A percentile compares a stretch with the other conserved stretches of the same genome.
Evolutionary conservation across 2,888 invertebrate species (phyloP).

Genomic region (Andricus quercusramuli): DNA sequence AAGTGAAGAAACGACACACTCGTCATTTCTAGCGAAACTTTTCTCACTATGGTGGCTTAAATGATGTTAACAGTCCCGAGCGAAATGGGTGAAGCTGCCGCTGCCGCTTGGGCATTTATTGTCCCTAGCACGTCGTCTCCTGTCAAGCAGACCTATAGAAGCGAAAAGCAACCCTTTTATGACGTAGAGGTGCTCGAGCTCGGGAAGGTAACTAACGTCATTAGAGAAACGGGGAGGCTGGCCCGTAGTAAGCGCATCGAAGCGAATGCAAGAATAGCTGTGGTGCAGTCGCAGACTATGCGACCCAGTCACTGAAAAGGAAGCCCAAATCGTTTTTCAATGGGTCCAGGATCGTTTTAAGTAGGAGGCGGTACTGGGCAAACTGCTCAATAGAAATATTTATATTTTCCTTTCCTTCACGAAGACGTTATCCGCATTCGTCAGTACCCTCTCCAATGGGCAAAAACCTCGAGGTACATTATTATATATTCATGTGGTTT

Average conservation of each 20-base stretch:
- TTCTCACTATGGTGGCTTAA: slow-evolving; percentile 50
- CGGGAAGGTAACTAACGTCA: slow-evolving; percentile 31
- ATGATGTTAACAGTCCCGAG: slow-evolving; percentile 63
- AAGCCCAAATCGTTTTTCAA: slow-evolving; percentile 38
- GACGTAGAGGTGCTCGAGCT: slow-evolving; percentile 30
- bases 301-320: slow-evolving; percentile 25
- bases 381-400: slow-evolving; percentile 70
- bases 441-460: slow-evolving; percentile 1
- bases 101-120: slow-evolving; percentile 62
- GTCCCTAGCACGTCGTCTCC: slow-evolving; percentile 64
- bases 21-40: slow-evolving; percentile 3
- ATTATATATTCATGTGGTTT: slow-evolving; percentile 76
- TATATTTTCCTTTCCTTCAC: slow-evolving; percentile 67
- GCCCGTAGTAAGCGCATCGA: slow-evolving; percentile 24
- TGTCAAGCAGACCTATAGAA: slow-evolving; percentile 29
- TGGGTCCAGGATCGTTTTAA: slow-evolving; percentile 57
- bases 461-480: slow-evolving; percentile 53
- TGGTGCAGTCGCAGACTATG: slow-evolving; percentile 12
- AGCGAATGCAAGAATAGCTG: slow-evolving; percentile 9
- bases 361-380: slow-evolving; percentile 33
- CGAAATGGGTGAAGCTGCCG: slow-evolving; percentile 67
- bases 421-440: slow-evolving; percentile 18
- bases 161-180: slow-evolving; percentile 35
- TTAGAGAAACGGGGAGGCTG: slow-evolving; percentile 16
- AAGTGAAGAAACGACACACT: not conserved